Conservation (phyloP, 2,888 invertebrate species). For the Diaperis boleti region DNA sequence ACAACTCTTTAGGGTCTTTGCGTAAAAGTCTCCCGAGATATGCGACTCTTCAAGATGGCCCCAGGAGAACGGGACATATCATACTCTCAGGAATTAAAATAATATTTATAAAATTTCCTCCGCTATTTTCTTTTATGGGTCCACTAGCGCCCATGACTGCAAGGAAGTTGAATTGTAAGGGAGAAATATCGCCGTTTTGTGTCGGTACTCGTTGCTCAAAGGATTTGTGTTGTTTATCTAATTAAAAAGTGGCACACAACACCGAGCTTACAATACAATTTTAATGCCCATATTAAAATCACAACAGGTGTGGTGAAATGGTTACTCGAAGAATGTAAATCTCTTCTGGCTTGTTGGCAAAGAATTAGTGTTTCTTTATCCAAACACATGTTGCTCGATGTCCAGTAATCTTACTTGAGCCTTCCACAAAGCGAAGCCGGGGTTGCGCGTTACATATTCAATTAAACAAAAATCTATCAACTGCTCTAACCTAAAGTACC, state of each 20-base stretch:
- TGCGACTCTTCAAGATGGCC: slow-evolving; percentile 56
- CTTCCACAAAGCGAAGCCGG: slow-evolving; percentile 61
- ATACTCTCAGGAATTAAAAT: slow-evolving; percentile 62
- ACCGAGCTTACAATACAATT: too few relatives aligned
- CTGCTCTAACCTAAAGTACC: slow-evolving; percentile 67
- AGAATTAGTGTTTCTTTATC: slow-evolving; percentile 60
- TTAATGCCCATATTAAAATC: too few relatives aligned
- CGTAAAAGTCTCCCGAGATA: slow-evolving; percentile 59
- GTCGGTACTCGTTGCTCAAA: too few relatives aligned
- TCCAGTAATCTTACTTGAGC: slow-evolving; percentile 64
- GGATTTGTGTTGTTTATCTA: too few relatives aligned
- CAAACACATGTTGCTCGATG: slow-evolving; percentile 66
- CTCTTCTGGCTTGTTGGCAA: slow-evolving; percentile 31
- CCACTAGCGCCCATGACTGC: slow-evolving; percentile 8
- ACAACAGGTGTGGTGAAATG: neutral
- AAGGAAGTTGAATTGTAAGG: neutral
- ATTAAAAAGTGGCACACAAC: neutral
- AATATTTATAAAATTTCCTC: slow-evolving; percentile 47
- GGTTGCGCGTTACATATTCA: slow-evolving; percentile 75
- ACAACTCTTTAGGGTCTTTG: slow-evolving; percentile 64
- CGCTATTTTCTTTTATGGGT: slow-evolving; percentile 21
- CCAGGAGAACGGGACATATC: slow-evolving; percentile 53
- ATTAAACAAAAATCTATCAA: slow-evolving; percentile 78
- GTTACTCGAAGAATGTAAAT: slow-evolving; percentile 31
- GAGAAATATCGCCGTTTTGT: too few relatives aligned